Evolutionary conservation across 1,140 invertebrate genomes (phyloP), one percentile per base, ranked within the genome.

Genomic region (Dryas iulia): DNA sequence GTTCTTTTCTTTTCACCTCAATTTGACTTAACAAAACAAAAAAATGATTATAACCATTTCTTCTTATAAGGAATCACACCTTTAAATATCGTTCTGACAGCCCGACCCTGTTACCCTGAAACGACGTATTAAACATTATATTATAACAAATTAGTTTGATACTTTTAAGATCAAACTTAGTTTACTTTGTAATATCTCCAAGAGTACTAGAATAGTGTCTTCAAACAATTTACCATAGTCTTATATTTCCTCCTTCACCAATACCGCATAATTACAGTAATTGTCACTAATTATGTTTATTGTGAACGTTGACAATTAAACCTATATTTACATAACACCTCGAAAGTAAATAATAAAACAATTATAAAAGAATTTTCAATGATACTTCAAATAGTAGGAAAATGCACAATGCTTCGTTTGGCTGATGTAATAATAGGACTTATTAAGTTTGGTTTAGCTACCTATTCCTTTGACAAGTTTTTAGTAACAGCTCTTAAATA

Each of bases 211-310:
- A 14, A 35, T 3, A 6, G 14, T 18, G n/a, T 1, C 1, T 39
- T 12, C 12, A 1, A 6, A 6, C 5, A n/a, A n/a, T 35, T 5
- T 7, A 5, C 12, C n/a, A n/a, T 39, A 59, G 64, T 56, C 78
- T 78, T 75, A 71, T 77, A 82, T 84, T 78, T 73, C 58, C 73
- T 71, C 64, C 67, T 72, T 80, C 72, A 64, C 63, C 68, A 59
- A 66, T 69, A 69, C 54, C 21, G 21, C 60, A 18, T 62, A 60
- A 73, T 70, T 33, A 57, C 30, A 52, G 59, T 59, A 63, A 67
- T 53, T 31, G 61, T 59, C 47, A 62, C 53, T 31, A 24, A 62
- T 69, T 47, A 59, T 28, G 58, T 58, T 69, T 61, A 63, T 66
- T n/a, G 21, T 59, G 25, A 23, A 66, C 57, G 28, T 54, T 14